phyloP scores from a whole-genome alignment of 2,888 invertebrate species.

The Yponomeuta plumbellus region DNA sequence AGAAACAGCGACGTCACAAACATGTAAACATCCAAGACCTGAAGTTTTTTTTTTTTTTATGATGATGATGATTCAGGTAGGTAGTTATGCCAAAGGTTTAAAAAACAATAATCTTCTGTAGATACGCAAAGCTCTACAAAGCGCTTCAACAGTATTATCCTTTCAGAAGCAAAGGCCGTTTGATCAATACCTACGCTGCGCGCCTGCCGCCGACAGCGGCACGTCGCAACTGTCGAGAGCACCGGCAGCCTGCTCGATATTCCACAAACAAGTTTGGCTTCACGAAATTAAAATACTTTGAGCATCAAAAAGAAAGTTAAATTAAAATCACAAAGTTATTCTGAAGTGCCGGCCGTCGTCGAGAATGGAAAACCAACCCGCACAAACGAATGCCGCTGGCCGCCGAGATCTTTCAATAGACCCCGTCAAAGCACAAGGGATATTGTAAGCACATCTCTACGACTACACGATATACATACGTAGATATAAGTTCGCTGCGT shows the following conservation, averaged over 20 bases:
- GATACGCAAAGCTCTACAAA: background rate
- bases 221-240: background rate
- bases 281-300: background rate
- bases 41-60: too few species aligned
- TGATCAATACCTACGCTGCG: background rate
- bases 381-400: slow-evolving; percentile 18
- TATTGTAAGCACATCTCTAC: slow-evolving; percentile 45
- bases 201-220: background rate
- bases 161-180: background rate
- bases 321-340: background rate
- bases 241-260: background rate
- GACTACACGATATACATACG: background rate
- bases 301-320: background rate
- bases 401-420: slow-evolving; percentile 52
- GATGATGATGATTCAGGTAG: too few species aligned
- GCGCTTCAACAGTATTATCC: background rate
- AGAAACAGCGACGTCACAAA: too few species aligned
- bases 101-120: background rate
- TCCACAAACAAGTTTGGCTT: background rate
- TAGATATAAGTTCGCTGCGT: too few species aligned
- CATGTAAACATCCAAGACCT: too few species aligned
- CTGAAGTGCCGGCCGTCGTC: background rate
- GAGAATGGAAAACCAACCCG: slow-evolving; percentile 14
- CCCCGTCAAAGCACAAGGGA: slow-evolving; percentile 66
- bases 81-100: too few species aligned